Percentiles rank a stretch among this genome's conserved stretches.
Evolutionary conservation across 2,113 vertebrate genomes (phyloP).

Genomic region (Zosterops hypoxanthus): DNA sequence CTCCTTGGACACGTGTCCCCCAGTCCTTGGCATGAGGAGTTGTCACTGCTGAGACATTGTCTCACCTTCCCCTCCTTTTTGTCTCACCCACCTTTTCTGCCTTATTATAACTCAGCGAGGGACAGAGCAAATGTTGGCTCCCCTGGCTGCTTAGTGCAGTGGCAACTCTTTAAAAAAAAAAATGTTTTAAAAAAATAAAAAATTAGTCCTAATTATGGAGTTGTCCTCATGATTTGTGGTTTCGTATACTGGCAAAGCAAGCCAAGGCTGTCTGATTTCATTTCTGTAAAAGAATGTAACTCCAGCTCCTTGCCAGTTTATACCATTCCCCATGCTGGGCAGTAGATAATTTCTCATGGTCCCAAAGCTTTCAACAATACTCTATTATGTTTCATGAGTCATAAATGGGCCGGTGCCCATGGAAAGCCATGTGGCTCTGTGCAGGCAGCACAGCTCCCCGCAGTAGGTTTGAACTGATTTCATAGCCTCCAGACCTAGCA

Average conservation of each 20-base stretch:
- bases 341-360: constrained; percentile 75
- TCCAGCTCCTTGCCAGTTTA: constrained; percentile 71
- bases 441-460: constrained; percentile 65
- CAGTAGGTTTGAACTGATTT: constrained; percentile 72
- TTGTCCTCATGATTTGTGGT: constrained; percentile 53
- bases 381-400: constrained; percentile 78
- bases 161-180: not conserved
- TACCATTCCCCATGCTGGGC: constrained; percentile 72
- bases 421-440: constrained; percentile 75
- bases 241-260: constrained; percentile 48
- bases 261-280: constrained; percentile 71
- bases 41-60: not conserved
- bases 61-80: not conserved
- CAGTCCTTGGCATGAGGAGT: not conserved
- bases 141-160: not conserved
- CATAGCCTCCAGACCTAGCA: constrained; percentile 67
- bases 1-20: not conserved
- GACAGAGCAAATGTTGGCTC: constrained; percentile 13
- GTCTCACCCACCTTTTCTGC: not conserved
- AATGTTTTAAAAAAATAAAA: not conserved
- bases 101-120: not conserved
- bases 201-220: constrained; percentile 43
- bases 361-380: constrained; percentile 77
- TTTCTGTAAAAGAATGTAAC: constrained; percentile 71
- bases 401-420: constrained; percentile 73